phyloP scores from a whole-genome alignment of 2,888 invertebrate genomes.

The Ceratothoa steindachneri region DNA sequence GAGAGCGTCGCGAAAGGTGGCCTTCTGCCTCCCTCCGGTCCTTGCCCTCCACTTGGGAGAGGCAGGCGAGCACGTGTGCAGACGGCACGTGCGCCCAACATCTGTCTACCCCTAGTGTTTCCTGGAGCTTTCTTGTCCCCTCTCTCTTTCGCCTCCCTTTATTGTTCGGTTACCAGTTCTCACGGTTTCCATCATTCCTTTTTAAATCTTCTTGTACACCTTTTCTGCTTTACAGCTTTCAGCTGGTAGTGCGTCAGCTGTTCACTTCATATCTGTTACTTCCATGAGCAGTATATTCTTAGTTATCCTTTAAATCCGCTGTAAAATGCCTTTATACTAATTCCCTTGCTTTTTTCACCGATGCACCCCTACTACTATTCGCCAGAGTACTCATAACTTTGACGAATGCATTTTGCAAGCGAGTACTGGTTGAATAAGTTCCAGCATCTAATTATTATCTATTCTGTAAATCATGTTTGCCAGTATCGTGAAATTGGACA shows the following conservation, averaged over 20 bases:
- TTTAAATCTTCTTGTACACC: not conserved
- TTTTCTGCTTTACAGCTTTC: not conserved
- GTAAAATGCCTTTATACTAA: not conserved
- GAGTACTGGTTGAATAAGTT: too few species aligned
- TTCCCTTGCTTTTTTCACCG: not conserved
- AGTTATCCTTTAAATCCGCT: not conserved
- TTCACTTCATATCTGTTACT: constrained; percentile 8
- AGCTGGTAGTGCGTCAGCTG: not conserved
- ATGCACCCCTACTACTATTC: not conserved
- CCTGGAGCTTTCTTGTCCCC: not conserved
- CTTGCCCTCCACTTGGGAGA: not conserved
- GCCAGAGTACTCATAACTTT: not conserved
- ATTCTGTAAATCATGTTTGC: too few species aligned
- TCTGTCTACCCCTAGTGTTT: constrained; percentile 7
- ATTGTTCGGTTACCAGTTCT: not conserved
- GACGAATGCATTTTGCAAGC: too few species aligned
- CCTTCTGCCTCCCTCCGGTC: not conserved
- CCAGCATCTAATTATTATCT: too few species aligned
- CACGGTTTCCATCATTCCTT: not conserved
- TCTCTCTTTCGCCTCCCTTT: not conserved
- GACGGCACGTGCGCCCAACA: constrained; percentile 1
- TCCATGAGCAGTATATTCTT: not conserved
- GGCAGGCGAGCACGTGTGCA: not conserved
- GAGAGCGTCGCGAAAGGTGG: too few species aligned
- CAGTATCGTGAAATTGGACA: too few species aligned